phyloP scores from a whole-genome alignment of 2,888 invertebrate genomes.

The Drosophila recens region DNA sequence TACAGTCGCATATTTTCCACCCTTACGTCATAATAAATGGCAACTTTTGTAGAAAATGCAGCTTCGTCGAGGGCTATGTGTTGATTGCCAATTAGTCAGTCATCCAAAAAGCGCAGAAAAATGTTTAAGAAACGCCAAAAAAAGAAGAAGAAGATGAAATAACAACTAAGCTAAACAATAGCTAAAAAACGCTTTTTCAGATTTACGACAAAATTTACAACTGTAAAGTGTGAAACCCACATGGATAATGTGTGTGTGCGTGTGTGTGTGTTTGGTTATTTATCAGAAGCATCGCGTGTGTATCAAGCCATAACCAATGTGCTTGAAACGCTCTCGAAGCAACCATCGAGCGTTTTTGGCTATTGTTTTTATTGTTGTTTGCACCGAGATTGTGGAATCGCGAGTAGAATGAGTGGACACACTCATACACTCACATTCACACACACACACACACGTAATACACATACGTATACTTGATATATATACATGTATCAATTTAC shows the following conservation, averaged over 20 bases:
- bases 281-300: conserved; percentile 40
- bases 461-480: too few species aligned
- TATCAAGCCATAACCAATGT: conserved; percentile 47
- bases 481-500: conserved; percentile 50
- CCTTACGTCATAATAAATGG: background rate
- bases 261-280: conserved; percentile 11
- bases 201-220: conserved; percentile 30
- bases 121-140: background rate
- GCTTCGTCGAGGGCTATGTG: background rate
- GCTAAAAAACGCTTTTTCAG: background rate
- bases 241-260: background rate
- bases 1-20: background rate
- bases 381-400: conserved; percentile 34
- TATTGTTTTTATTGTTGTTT: conserved; percentile 39
- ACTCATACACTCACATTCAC: background rate
- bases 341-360: conserved; percentile 18
- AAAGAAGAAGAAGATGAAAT: background rate
- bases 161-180: conserved; percentile 14
- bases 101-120: conserved; percentile 1
- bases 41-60: background rate
- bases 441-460: background rate
- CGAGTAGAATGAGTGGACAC: conserved; percentile 1
- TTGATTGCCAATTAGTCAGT: conserved; percentile 11
- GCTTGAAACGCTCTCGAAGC: conserved; percentile 25
- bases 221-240: conserved; percentile 38